Evolutionary conservation across 2,888 invertebrate species (phyloP).

Genomic region (Crossocerus cetratus): DNA sequence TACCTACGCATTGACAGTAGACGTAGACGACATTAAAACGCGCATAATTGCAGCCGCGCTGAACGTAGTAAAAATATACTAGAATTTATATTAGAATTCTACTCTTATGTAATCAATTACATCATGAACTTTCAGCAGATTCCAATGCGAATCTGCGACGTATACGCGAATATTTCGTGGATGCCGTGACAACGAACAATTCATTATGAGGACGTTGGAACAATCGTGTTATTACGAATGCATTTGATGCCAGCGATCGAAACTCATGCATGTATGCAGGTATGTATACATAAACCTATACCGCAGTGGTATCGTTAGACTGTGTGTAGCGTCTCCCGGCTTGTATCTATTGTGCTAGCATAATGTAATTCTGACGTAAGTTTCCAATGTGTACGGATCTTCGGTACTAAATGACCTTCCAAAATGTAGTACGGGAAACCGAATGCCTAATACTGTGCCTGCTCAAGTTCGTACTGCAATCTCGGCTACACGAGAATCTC

Average conservation of each 20-base stretch:
- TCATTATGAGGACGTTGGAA: conserved; percentile 16
- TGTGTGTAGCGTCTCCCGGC: conserved; percentile 3
- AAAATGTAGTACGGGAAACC: not conserved
- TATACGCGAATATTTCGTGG: conserved; percentile 8
- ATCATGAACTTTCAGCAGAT: conserved; percentile 19
- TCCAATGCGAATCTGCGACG: conserved; percentile 7
- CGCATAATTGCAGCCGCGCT: conserved; percentile 6
- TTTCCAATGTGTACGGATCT: not conserved
- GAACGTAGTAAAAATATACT: conserved; percentile 37
- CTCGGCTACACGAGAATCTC: not conserved
- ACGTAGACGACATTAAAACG: conserved; percentile 17
- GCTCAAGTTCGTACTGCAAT: conserved; percentile 8
- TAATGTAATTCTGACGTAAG: not conserved
- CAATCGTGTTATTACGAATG: not conserved
- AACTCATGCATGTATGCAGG: conserved; percentile 13
- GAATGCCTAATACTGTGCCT: conserved; percentile 5
- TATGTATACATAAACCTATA: too few species aligned
- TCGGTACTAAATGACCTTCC: conserved; percentile 2
- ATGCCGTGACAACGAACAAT: conserved; percentile 23
- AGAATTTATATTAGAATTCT: conserved; percentile 17
- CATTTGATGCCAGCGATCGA: conserved; percentile 19
- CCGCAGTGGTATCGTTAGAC: too few species aligned
- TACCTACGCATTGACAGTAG: not conserved
- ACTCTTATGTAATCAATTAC: conserved; percentile 20
- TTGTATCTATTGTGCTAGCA: not conserved